phyloP scores from a whole-genome alignment of 2,797 vertebrate species.

The Trichosurus vulpecula region DNA sequence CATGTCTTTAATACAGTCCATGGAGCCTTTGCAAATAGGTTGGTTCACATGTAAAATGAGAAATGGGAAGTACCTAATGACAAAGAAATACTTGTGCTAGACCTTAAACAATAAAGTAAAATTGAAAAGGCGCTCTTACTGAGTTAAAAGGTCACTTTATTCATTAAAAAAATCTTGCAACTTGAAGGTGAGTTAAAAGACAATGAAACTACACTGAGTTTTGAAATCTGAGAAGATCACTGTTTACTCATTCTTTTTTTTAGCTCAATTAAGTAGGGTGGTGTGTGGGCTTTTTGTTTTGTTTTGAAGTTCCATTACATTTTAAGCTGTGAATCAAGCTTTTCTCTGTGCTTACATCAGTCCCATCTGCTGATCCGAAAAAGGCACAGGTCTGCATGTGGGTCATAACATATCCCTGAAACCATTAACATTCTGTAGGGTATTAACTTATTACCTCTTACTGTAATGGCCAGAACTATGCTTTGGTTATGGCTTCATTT shows the following conservation, averaged over 20 bases:
- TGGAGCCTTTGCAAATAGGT: background rate
- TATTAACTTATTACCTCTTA: conserved; percentile 3
- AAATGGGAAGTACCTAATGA: background rate
- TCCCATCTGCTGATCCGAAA: background rate
- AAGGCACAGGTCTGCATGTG: background rate
- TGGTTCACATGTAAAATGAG: background rate
- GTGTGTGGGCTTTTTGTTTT: background rate
- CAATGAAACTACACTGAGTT: background rate
- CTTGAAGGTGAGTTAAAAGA: background rate
- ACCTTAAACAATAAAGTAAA: background rate
- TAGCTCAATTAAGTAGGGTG: background rate
- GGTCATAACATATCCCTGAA: background rate
- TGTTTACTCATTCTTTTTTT: background rate
- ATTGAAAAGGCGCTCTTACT: background rate
- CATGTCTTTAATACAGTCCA: background rate
- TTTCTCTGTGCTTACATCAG: background rate
- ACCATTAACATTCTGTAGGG: background rate
- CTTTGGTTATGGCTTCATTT: background rate
- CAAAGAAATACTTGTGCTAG: background rate
- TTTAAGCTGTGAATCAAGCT: background rate
- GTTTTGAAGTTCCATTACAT: background rate
- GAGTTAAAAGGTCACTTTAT: background rate
- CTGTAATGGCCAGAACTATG: background rate
- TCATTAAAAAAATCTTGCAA: background rate
- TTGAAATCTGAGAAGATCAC: background rate